Evolutionary conservation across 1,140 invertebrate genomes (phyloP).

Genomic region (Trachymyrmex cornetzi): DNA sequence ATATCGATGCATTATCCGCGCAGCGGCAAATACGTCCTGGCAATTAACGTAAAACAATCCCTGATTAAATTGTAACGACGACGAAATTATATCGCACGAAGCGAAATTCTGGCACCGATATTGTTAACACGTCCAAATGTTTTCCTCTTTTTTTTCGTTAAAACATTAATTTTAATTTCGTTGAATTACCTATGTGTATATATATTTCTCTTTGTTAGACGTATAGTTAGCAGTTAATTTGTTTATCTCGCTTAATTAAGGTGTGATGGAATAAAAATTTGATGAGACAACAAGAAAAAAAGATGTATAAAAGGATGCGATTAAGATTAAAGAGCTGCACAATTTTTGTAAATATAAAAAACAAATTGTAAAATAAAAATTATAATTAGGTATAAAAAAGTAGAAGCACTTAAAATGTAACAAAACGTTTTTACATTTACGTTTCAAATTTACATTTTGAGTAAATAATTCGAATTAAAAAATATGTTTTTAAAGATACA

Average conservation of each 20-base stretch:
- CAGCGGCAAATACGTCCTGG: slow-evolving; percentile 57
- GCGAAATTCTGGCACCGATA: slow-evolving; percentile 43
- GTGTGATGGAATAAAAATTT: slow-evolving; percentile 31
- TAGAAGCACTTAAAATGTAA: no score
- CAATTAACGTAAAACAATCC: slow-evolving; percentile 64
- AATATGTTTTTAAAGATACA: slow-evolving; percentile 8
- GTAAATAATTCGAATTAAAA: slow-evolving; percentile 12
- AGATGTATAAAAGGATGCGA: background rate
- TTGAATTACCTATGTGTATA: slow-evolving; percentile 1
- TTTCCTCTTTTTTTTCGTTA: background rate
- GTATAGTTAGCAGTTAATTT: slow-evolving; percentile 13
- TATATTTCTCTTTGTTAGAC: slow-evolving; percentile 23
- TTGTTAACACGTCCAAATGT: slow-evolving; percentile 27
- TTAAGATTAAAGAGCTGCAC: background rate
- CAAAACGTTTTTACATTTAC: background rate
- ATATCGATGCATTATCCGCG: slow-evolving; percentile 61
- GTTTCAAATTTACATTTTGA: background rate
- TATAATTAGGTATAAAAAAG: background rate
- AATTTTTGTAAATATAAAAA: background rate
- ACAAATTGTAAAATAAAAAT: slow-evolving; percentile 24
- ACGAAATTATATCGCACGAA: slow-evolving; percentile 46
- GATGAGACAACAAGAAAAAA: slow-evolving; percentile 5
- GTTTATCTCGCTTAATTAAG: slow-evolving; percentile 54
- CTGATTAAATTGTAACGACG: slow-evolving; percentile 63
- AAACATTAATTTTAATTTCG: slow-evolving; percentile 29